Percentiles rank a stretch among this genome's conserved stretches.
phyloP scores from a whole-genome alignment of 2,797 vertebrate genomes.

The Chiroxiphia lanceolata region DNA sequence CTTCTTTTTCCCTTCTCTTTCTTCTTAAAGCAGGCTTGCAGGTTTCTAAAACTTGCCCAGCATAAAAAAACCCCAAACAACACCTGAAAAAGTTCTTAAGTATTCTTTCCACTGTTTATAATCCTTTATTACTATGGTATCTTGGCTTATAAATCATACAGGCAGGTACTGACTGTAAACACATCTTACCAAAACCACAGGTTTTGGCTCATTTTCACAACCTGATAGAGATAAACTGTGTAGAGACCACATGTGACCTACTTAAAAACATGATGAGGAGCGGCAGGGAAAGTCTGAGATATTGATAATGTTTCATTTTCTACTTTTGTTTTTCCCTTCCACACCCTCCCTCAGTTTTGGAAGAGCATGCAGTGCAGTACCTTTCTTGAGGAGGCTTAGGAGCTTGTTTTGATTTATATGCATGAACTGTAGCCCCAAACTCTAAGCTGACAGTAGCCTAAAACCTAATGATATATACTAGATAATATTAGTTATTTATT shows the following conservation, averaged over 20 bases:
- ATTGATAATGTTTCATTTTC: neutral
- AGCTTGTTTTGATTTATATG: neutral
- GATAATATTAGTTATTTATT: neutral
- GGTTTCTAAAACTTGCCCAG: neutral
- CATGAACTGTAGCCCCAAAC: neutral
- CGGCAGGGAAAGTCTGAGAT: neutral
- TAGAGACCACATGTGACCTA: neutral
- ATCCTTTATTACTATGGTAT: neutral
- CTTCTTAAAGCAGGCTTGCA: neutral
- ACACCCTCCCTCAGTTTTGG: neutral
- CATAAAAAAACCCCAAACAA: neutral
- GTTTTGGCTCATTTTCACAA: neutral
- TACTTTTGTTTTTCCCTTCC: neutral
- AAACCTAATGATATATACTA: neutral
- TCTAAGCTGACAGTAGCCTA: neutral
- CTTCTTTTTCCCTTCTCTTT: neutral
- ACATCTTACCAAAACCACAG: neutral
- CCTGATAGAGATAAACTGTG: neutral
- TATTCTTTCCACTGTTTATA: neutral
- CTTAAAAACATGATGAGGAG: neutral
- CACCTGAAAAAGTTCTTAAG: neutral
- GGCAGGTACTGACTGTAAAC: neutral
- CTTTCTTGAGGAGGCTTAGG: neutral
- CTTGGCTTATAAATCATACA: neutral
- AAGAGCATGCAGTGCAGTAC: neutral